These are phyloP conservation scores for Chionoecetes opilio DNA, from an alignment of 1,140 invertebrate genomes.

Conservation along the genomic window DNA sequence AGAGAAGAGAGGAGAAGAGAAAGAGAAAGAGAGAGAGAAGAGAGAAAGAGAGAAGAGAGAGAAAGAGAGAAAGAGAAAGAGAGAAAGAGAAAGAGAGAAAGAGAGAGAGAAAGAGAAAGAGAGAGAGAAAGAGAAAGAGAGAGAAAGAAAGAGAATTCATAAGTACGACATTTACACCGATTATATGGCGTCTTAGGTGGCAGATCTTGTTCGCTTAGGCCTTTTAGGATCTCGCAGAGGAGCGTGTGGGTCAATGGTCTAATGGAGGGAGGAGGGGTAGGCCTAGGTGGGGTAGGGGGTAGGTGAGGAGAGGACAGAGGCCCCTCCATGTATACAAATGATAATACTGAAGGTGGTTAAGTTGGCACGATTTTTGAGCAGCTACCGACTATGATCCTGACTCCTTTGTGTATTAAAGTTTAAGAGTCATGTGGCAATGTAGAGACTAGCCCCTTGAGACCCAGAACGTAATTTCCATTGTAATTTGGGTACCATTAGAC, in stretches of 20 bases:
- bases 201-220: too few species aligned
- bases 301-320: not conserved
- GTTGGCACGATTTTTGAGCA: not conserved
- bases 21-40: not conserved
- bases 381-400: too few species aligned
- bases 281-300: not conserved
- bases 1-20: not conserved
- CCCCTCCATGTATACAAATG: not conserved
- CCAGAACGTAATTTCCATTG: too few species aligned
- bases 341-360: not conserved
- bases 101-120: not conserved
- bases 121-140: not conserved
- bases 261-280: not conserved
- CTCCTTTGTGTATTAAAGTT: too few species aligned
- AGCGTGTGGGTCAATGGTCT: not conserved
- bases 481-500: too few species aligned
- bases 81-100: slow-evolving; percentile 39
- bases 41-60: not conserved
- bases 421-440: too few species aligned
- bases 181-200: not conserved
- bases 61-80: not conserved
- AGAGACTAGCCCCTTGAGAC: not conserved
- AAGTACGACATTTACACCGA: not conserved
- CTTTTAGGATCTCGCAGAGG: not conserved
- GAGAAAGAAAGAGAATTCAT: too few species aligned